Evolutionary conservation across 2,888 invertebrate genomes (phyloP).

Genomic region (Xestia rhomboidea): DNA sequence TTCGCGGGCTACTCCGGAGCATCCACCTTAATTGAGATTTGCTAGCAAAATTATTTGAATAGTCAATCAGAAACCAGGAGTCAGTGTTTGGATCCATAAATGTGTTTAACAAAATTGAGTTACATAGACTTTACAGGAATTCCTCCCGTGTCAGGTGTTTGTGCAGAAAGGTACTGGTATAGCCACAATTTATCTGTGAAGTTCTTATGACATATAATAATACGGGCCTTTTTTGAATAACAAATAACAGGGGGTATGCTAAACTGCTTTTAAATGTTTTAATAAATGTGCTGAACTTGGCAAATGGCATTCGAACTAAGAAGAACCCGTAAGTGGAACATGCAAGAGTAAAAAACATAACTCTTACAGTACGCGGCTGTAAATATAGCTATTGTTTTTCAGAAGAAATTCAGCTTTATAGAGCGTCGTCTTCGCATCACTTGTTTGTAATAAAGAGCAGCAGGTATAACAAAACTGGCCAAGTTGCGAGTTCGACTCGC

Average conservation of each 20-base stretch:
- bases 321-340: not conserved
- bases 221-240: not conserved
- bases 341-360: not conserved
- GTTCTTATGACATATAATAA: not conserved
- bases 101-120: constrained; percentile 39
- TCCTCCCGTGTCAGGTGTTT: not conserved
- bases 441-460: constrained; percentile 2
- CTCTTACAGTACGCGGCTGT: not conserved
- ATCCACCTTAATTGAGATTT: too few relatives aligned
- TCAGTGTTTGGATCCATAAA: not conserved
- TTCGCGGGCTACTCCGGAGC: too few relatives aligned
- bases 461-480: constrained; percentile 8
- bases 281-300: not conserved
- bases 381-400: not conserved
- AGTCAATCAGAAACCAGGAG: not conserved
- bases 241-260: not conserved
- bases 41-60: not conserved
- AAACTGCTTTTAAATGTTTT: not conserved
- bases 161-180: not conserved
- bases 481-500: too few relatives aligned
- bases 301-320: not conserved
- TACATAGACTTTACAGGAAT: constrained; percentile 35
- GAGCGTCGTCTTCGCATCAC: not conserved
- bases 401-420: not conserved
- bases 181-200: not conserved